Evolutionary conservation across 1,140 invertebrate species (phyloP).

Genomic region (Drosophila jambulina): DNA sequence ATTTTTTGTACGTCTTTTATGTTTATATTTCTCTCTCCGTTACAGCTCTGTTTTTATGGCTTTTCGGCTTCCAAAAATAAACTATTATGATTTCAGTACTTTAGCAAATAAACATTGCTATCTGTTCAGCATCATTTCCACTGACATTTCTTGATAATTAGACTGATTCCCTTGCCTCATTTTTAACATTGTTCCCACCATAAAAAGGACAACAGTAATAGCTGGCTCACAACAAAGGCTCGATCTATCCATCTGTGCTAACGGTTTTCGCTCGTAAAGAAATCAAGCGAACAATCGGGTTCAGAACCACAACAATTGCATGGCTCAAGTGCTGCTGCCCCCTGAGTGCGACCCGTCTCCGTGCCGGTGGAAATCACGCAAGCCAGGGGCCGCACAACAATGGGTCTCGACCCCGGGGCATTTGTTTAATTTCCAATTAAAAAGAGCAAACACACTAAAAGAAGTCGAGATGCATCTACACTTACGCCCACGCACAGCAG

Average conservation of each 20-base stretch:
- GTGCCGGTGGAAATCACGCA: slow-evolving; percentile 69
- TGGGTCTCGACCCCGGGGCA: slow-evolving; percentile 48
- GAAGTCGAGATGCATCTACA: slow-evolving; percentile 44
- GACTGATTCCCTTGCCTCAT: slow-evolving; percentile 41
- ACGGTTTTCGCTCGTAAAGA: slow-evolving; percentile 72
- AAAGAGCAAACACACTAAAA: slow-evolving; percentile 74
- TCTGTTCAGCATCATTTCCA: slow-evolving; percentile 50
- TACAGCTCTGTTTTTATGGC: not conserved
- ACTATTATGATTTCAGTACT: not conserved
- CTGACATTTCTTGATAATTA: slow-evolving; percentile 68
- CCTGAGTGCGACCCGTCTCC: slow-evolving; percentile 8
- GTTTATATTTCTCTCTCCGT: not conserved
- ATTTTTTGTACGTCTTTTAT: not conserved
- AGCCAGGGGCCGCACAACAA: slow-evolving; percentile 62
- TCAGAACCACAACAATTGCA: slow-evolving; percentile 72
- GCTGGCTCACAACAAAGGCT: slow-evolving; percentile 48
- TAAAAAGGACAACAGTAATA: slow-evolving; percentile 32
- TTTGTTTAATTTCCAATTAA: slow-evolving; percentile 84
- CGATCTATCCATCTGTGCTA: slow-evolving; percentile 46
- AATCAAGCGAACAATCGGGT: slow-evolving; percentile 59
- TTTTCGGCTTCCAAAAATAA: not conserved
- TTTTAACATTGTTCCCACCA: slow-evolving; percentile 62
- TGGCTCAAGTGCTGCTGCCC: slow-evolving; percentile 59
- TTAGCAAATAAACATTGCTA: slow-evolving; percentile 11
- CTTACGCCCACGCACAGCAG: slow-evolving; percentile 77